Base-by-base conservation (phyloP, 2,888 invertebrate species). In the Plusia festucae region DNA sequence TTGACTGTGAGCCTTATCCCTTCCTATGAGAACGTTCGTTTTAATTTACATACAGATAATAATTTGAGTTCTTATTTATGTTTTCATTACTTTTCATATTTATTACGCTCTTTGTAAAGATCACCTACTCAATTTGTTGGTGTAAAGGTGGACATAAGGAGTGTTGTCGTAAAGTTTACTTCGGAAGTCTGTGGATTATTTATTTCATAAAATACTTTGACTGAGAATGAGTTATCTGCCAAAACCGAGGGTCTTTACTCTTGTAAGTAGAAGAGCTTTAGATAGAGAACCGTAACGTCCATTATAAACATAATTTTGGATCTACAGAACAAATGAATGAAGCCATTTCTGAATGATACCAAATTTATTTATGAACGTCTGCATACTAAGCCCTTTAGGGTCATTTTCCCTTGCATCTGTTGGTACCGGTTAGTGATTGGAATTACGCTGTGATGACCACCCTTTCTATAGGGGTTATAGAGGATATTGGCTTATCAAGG, bases 71-170 rank as follows among this genome's bases (percentile, higher is more conserved):
- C n/a, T n/a, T n/a, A n/a, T n/a, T n/a, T n/a, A n/a, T n/a, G n/a
- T n/a, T n/a, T n/a, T 30, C 30, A 30, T 30, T 30, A 34, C 34
- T 34, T 34, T 34, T n/a, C n/a, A 40, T 40, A n/a, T 40, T 40
- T 40, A 5, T 6, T 5, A 40, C 40, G n/a, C n/a, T 40, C 6
- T 40, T 40, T n/a, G n/a, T 40, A 40, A 40, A 40, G 40, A 40
- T 40, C 40, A 40, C 40, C 40, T 40, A n/a, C n/a, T 40, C n/a
- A 40, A 40, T 40, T n/a, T n/a, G 40, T 40, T 40, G 15, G n/a
- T 5, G 13, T 15, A 30, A 30, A 30, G 8, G 9, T 30, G 8
- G n/a, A 9, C 30, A n/a, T 5, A 40, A 40, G n/a, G 5, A 34
- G 15, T 34, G 34, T 15, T 34, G 13, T 34, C 15, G 34, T 34